Evolutionary conservation across 2,888 invertebrate genomes (phyloP), one percentile per base, ranked within the genome.

Genomic region (Acrocera orbiculus): DNA sequence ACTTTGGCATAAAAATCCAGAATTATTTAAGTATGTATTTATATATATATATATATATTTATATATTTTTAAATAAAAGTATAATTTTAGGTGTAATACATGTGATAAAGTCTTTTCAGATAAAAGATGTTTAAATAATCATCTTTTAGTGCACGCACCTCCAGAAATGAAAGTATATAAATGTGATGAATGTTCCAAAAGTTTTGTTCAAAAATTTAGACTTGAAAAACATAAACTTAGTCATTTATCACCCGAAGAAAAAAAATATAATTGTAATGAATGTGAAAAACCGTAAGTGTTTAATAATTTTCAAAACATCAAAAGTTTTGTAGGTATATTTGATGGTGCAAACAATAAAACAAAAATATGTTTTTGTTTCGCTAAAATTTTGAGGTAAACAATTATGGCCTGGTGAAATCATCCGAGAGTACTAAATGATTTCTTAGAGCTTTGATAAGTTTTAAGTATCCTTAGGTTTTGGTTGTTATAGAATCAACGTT

Each of bases 271-370:
- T 2, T 58, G 58, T 27, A 44, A 50, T 10, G 47, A 52, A 5
- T 58, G 58, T 30, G 48, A 52, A 6, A 52, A 51, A 37, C 50
- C 54, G 57, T 56, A 39, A 39, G 44, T 39, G 14, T 33, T 9
- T n/a, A n/a, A n/a, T n/a, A n/a, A n/a, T n/a, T n/a, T n/a, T n/a
- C n/a, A n/a, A n/a, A n/a, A n/a, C n/a, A n/a, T n/a, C n/a, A n/a
- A n/a, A n/a, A n/a, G n/a, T n/a, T n/a, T n/a, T n/a, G n/a, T n/a
- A n/a, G n/a, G n/a, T n/a, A n/a, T n/a, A n/a, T n/a, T n/a, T n/a
- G n/a, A n/a, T n/a, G n/a, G n/a, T n/a, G n/a, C n/a, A n/a, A n/a
- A n/a, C n/a, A n/a, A n/a, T n/a, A n/a, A n/a, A n/a, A n/a, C n/a
- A n/a, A n/a, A n/a, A n/a, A n/a, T n/a, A n/a, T n/a, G n/a, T n/a